Conservation (phyloP, 2,797 vertebrate genomes). For the Smutsia gigantea region DNA sequence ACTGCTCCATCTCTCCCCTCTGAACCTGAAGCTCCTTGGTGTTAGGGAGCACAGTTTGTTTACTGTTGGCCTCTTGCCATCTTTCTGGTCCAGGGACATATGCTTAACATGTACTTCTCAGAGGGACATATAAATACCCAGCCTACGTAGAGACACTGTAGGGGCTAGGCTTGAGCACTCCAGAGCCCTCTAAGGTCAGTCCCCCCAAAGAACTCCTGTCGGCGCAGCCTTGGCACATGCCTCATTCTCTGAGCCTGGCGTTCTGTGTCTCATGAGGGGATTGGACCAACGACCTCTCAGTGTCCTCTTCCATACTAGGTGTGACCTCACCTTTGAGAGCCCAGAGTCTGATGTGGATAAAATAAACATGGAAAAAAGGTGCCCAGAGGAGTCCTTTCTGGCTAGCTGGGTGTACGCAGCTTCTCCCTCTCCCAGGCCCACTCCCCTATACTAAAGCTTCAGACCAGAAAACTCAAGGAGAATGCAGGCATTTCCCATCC, state of each 20-base stretch:
- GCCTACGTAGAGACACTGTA: background rate
- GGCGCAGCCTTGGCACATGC: background rate
- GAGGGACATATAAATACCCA: background rate
- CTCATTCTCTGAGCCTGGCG: background rate
- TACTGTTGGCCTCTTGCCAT: background rate
- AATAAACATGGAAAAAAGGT: background rate
- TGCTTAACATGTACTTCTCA: background rate
- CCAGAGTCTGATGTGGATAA: background rate
- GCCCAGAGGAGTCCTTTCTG: background rate
- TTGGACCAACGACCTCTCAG: background rate
- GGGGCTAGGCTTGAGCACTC: background rate
- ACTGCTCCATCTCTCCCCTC: background rate
- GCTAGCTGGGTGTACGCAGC: too few species aligned
- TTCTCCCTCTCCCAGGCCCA: background rate
- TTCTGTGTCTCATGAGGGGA: background rate
- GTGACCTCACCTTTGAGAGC: background rate
- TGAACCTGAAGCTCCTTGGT: background rate
- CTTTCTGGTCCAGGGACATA: background rate
- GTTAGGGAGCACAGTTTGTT: background rate
- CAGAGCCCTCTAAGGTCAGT: background rate
- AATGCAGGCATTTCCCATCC: background rate
- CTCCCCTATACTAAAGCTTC: background rate
- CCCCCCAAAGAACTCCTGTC: background rate
- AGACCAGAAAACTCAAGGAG: background rate
- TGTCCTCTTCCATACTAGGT: background rate